Evolutionary conservation across 2,113 vertebrate genomes (phyloP), one percentile per base, ranked within the genome.

Genomic region (Lamprotornis superbus): DNA sequence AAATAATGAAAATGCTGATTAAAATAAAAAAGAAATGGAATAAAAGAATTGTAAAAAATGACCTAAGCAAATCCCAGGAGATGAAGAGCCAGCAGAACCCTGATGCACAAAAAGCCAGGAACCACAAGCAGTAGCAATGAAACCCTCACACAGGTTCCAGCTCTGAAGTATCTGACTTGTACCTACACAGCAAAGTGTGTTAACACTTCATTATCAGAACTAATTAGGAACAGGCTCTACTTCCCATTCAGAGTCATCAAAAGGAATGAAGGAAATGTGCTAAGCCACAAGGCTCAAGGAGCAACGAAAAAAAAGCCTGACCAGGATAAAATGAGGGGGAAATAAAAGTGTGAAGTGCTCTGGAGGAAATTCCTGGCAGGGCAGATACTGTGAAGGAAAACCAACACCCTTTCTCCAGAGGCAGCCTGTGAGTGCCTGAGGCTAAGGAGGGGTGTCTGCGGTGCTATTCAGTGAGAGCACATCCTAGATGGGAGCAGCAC

Each of bases 161-260:
- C 27, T 65, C 77, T 76, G 59, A 93, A 89, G 76, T 61, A 89
- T 90, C 85, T 61, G 60, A 90, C 82, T 82, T 76, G 53, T 70
- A 95, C 86, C 91, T 79, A 92, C 42, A 64, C 40, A 96, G 86
- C 40, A 91, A 93, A 95, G 75, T 87, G 55, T 0, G 22, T 97
- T 97, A 96, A 89, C 89, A 97, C 91, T 91, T 95, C 71, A 94
- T 93, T 97, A 95, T 89, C 77, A 89, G 88, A 96, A 96, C 75
- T 95, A 95, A 96, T 96, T 97, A 97, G 94, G 76, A 97, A 95
- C 90, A 95, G 70, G 60, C 64, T 90, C 78, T 73, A 95, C 89
- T 96, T 95, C 94, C 91, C 94, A 95, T 83, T 87, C 82, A 94
- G 63, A 82, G 55, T 75, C 92, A 93, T 95, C 89, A 96, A 94